phyloP scores from a whole-genome alignment of 2,113 vertebrate genomes.

The Propithecus coquereli region DNA sequence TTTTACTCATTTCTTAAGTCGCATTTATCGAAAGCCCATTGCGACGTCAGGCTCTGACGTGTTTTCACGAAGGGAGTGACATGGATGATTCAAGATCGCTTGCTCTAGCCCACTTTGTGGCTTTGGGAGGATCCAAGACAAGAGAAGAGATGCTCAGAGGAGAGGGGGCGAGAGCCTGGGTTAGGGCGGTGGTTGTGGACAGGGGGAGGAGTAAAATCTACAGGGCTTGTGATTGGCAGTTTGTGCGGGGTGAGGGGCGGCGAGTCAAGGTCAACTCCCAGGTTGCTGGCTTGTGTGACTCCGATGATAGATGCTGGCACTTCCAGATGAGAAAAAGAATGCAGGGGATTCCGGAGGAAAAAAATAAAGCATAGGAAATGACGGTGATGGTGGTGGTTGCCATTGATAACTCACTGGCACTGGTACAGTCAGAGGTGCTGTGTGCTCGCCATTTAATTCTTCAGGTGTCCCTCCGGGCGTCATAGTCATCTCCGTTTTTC shows the following conservation, averaged over 20 bases:
- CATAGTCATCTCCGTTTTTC: not conserved
- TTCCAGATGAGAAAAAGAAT: not conserved
- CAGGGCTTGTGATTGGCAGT: not conserved
- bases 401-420: not conserved
- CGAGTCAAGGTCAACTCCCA: not conserved
- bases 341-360: not conserved
- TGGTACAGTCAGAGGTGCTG: not conserved
- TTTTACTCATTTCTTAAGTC: not conserved
- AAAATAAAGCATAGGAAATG: not conserved
- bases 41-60: not conserved
- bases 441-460: not conserved
- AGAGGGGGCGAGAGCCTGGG: not conserved
- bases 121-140: not conserved
- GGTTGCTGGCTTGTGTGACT: not conserved
- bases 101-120: not conserved
- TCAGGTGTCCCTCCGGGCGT: not conserved
- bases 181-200: not conserved
- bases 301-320: not conserved
- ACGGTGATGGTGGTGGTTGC: not conserved
- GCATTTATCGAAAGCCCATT: not conserved
- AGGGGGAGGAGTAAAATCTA: not conserved
- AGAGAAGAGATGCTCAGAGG: not conserved
- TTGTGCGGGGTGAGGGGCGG: not conserved
- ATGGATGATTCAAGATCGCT: accelerated
- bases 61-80: not conserved